Evolutionary conservation across 2,888 invertebrate species (phyloP).

Genomic region (Lacanobia oleracea): DNA sequence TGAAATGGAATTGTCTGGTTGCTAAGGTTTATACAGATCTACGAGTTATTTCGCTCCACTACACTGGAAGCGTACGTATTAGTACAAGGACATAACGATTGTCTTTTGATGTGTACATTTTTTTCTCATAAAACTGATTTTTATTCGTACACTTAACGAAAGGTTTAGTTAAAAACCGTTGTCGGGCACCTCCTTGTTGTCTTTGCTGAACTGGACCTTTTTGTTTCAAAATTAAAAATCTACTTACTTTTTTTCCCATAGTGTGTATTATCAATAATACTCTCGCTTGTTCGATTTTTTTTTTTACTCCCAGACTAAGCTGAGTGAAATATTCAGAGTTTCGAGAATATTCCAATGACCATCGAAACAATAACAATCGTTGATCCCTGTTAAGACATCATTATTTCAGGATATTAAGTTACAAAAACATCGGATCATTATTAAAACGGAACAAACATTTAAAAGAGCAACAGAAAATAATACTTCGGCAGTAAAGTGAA

Average conservation of each 20-base stretch:
- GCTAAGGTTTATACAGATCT: slow-evolving; percentile 18
- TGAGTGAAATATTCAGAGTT: neutral
- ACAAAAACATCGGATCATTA: slow-evolving; percentile 40
- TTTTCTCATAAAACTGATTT: no score
- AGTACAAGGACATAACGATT: neutral
- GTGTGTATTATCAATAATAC: no score
- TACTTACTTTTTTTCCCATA: no score
- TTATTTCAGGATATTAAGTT: slow-evolving; percentile 39
- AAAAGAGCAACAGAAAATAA: slow-evolving; percentile 35
- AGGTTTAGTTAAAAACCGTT: no score
- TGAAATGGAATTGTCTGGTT: slow-evolving; percentile 46
- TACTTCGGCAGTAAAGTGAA: slow-evolving; percentile 28
- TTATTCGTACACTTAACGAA: no score
- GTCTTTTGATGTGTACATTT: no score
- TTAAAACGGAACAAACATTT: slow-evolving; percentile 28
- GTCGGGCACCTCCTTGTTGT: no score
- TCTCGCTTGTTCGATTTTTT: neutral
- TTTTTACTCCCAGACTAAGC: neutral
- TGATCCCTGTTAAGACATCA: slow-evolving; percentile 17
- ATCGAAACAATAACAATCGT: neutral
- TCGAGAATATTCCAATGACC: neutral
- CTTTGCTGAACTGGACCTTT: no score
- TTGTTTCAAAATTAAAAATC: no score
- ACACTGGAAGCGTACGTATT: neutral
- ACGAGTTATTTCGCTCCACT: neutral